These are phyloP conservation scores for Poeciliopsis gracilis DNA, from an alignment of 2,797 vertebrate genomes.

Conservation along the genomic window DNA sequence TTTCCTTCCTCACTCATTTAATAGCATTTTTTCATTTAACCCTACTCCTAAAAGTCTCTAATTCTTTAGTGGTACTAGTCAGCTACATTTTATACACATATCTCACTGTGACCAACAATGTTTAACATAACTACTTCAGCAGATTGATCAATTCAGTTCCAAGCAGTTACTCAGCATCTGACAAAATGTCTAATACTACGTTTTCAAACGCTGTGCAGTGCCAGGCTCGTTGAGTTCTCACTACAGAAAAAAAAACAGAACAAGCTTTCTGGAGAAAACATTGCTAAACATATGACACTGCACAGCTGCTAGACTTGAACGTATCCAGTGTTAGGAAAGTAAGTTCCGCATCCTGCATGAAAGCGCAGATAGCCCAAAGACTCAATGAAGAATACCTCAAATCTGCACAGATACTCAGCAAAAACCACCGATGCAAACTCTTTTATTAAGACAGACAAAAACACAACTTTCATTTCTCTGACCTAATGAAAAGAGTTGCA, in stretches of 20 bases:
- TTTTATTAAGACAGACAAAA: constrained; percentile 24
- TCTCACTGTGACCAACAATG: constrained; percentile 55
- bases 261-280: constrained; percentile 65
- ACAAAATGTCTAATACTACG: constrained; percentile 66
- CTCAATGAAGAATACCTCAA: constrained; percentile 20
- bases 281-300: constrained; percentile 72
- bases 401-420: constrained; percentile 14
- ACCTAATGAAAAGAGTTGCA: constrained; percentile 6
- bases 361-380: constrained; percentile 36
- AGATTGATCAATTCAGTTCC: constrained; percentile 51
- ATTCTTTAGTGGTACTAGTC: constrained; percentile 37
- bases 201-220: constrained; percentile 47
- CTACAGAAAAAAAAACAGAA: constrained; percentile 71
- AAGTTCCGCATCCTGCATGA: constrained; percentile 41
- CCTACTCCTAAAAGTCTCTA: constrained; percentile 54
- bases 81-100: constrained; percentile 52
- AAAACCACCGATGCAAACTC: constrained; percentile 20
- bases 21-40: constrained; percentile 62
- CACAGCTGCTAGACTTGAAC: constrained; percentile 73
- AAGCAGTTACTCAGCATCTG: constrained; percentile 61
- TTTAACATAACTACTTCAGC: constrained; percentile 53
- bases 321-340: constrained; percentile 57
- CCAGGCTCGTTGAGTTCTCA: constrained; percentile 45
- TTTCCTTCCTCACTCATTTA: constrained; percentile 54
- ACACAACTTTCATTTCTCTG: constrained; percentile 26